phyloP scores from a whole-genome alignment of 2,113 vertebrate genomes.

The Myocastor coypus region DNA sequence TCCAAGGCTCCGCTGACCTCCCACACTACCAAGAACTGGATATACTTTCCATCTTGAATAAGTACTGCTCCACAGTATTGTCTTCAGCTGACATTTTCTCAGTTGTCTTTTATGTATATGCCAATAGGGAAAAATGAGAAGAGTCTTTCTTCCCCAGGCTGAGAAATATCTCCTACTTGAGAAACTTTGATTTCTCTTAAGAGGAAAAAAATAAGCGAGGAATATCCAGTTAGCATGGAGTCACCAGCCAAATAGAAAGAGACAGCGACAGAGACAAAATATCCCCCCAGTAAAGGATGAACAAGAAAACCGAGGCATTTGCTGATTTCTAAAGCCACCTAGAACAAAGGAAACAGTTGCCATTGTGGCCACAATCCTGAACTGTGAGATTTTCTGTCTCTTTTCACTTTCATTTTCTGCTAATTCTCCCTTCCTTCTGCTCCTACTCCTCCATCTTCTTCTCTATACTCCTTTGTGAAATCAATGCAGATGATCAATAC shows the following conservation, averaged over 20 bases:
- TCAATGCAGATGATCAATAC: not conserved
- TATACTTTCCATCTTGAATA: constrained; percentile 63
- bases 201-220: not conserved
- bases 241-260: not conserved
- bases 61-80: not conserved
- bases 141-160: not conserved
- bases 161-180: constrained; percentile 57
- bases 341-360: not conserved
- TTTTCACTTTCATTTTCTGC: not conserved
- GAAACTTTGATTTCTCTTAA: constrained; percentile 56
- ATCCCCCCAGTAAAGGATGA: not conserved
- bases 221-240: not conserved
- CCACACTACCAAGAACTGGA: constrained; percentile 30
- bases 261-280: too few relatives aligned
- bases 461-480: not conserved
- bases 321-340: not conserved
- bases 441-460: not conserved
- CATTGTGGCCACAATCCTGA: not conserved
- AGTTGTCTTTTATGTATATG: not conserved
- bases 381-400: not conserved
- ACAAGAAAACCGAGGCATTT: not conserved
- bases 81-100: constrained; percentile 36
- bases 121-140: constrained; percentile 20
- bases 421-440: not conserved
- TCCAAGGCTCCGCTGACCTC: constrained; percentile 46